Percentiles rank a stretch among this genome's conserved stretches.
These are phyloP conservation scores for Edolisoma coerulescens DNA, from an alignment of 2,113 vertebrate species.

Conservation along the genomic window DNA sequence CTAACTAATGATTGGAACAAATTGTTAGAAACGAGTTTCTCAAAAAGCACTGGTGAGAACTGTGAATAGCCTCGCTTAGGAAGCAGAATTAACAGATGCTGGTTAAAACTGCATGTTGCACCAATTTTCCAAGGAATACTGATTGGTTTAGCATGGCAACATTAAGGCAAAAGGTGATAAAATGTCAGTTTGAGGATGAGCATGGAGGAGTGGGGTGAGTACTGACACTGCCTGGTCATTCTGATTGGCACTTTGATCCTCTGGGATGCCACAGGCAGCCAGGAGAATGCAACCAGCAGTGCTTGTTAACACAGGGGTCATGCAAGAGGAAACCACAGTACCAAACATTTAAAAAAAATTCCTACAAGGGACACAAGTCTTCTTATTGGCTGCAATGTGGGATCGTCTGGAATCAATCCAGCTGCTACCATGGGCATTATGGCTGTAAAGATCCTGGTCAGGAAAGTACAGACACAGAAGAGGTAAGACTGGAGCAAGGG, in stretches of 20 bases:
- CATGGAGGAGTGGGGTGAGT: background rate
- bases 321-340: slow-evolving; percentile 57
- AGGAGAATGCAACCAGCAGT: slow-evolving; percentile 72
- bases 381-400: slow-evolving; percentile 97
- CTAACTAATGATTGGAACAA: background rate
- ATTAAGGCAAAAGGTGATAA: slow-evolving; percentile 42
- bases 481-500: slow-evolving; percentile 40
- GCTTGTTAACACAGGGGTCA: slow-evolving; percentile 52
- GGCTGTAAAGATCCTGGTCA: slow-evolving; percentile 97
- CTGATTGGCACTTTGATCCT: slow-evolving; percentile 70
- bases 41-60: background rate
- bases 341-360: slow-evolving; percentile 48
- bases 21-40: background rate
- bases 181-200: background rate
- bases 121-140: slow-evolving; percentile 6
- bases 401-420: slow-evolving; percentile 96
- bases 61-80: background rate
- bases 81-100: slow-evolving; percentile 29
- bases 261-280: slow-evolving; percentile 72
- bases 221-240: slow-evolving; percentile 45
- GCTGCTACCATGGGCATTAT: slow-evolving; percentile 99
- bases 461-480: slow-evolving; percentile 78
- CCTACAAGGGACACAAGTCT: slow-evolving; percentile 93
- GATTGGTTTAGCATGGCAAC: slow-evolving; percentile 39
- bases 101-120: background rate